Evolutionary conservation across 2,113 vertebrate genomes (phyloP), one percentile per base, ranked within the genome.

Genomic region (Xyliphius kryptos): DNA sequence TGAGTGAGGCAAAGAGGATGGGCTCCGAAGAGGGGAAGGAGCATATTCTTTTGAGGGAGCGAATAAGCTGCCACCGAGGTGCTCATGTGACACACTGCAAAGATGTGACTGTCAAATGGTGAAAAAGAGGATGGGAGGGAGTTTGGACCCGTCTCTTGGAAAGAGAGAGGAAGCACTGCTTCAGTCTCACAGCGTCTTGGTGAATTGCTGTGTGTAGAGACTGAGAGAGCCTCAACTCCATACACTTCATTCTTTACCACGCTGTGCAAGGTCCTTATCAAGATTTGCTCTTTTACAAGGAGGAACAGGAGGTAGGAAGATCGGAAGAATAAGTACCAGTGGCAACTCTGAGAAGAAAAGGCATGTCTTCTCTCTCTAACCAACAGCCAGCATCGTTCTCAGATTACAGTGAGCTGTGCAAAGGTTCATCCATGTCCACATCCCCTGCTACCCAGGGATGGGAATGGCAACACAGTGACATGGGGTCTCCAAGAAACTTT

Each of bases 391-490:
- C 85, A 1, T 75, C 89, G n/a, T 85, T 86, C 66, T 74, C 86
- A 0, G 87, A 89, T 19, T 89, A 85, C 81, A 76, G 82, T 54
- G 92, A 89, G 83, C 89, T 93, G 68, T 83, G 87, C 76, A 89
- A 88, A 71, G 73, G 71, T 74, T 71, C 85, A 41, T 78, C 82
- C 50, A 76, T 16, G 82, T 1, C 87, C 70, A 72, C 85, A 54
- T 22, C 69, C 8, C 7, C 66, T 56, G 75, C 79, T 38, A 67
- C 86, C 69, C 72, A 68, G 3, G 87, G 79, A 19, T 97, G 92
- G 75, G 91, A 94, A 58, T 97, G 94, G 94, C 90, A 94, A 81
- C 88, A 85, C 60, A 86, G 84, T 0, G 85, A 12, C 87, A 84
- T 80, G 87, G 92, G 13, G 83, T 82, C 43, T 55, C 77, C 72